phyloP scores from a whole-genome alignment of 2,113 vertebrate genomes.

The Erythrocercus mccallii region DNA sequence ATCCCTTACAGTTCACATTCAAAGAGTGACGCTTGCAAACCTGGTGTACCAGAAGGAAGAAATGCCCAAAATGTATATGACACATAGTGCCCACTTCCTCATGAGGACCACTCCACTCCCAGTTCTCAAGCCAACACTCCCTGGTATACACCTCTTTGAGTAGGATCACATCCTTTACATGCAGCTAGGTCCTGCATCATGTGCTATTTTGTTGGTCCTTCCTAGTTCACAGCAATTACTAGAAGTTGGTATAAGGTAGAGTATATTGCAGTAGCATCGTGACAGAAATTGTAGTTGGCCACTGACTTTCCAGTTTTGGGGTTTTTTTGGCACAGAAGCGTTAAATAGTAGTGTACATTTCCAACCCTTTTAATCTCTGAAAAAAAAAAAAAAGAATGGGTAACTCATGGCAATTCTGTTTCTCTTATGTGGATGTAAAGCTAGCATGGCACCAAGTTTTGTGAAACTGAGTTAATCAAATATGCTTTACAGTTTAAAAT shows the following conservation, averaged over 20 bases:
- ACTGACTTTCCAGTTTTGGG: background rate
- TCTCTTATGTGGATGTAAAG: background rate
- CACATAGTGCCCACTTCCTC: rapidly evolving
- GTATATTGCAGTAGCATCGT: background rate
- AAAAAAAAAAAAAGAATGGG: background rate
- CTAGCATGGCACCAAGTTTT: background rate
- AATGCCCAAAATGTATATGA: background rate
- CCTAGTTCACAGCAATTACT: background rate
- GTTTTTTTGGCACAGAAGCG: background rate
- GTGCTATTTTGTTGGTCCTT: rapidly evolving
- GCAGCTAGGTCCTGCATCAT: background rate
- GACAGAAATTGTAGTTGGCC: background rate
- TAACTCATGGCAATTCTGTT: background rate
- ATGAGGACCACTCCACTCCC: background rate
- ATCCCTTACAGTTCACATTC: background rate
- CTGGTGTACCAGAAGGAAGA: background rate
- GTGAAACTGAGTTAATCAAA: background rate
- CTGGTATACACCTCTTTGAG: background rate
- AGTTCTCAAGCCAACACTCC: background rate
- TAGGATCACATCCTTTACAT: background rate
- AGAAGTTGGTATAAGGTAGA: background rate
- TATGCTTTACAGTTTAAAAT: background rate
- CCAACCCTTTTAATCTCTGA: background rate
- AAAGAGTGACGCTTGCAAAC: background rate
- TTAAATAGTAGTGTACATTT: background rate